Conservation (phyloP, 2,888 invertebrate genomes). For the Alitta virens region DNA sequence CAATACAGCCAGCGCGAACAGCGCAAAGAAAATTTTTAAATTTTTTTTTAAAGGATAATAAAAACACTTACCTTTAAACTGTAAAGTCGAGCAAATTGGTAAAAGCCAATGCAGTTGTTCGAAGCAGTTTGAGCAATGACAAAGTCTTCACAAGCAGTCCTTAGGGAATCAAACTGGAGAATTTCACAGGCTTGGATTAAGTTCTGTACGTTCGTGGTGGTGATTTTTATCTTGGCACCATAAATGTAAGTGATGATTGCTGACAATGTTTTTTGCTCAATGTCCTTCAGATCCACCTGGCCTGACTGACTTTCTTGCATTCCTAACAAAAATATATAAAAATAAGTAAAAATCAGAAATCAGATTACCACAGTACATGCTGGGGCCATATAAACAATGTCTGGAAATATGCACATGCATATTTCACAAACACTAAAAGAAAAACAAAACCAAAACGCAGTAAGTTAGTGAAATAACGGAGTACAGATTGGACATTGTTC, state of each 20-base stretch:
- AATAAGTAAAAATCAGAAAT: no score
- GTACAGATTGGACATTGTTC: no score
- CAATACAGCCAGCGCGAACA: no score
- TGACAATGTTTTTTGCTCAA: conserved; percentile 14
- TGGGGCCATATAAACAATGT: no score
- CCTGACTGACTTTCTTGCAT: conserved; percentile 15
- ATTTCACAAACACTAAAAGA: no score
- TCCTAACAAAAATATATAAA: not conserved
- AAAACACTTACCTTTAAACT: not conserved
- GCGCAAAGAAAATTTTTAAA: no score
- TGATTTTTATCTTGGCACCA: conserved; percentile 20
- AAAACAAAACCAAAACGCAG: no score
- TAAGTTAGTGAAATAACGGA: no score
- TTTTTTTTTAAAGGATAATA: no score
- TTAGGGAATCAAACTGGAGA: conserved; percentile 21
- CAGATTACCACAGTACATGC: no score
- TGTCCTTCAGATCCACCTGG: conserved; percentile 16
- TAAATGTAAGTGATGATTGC: conserved; percentile 26
- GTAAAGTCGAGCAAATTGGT: conserved; percentile 21
- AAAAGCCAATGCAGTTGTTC: conserved; percentile 24
- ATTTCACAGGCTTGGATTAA: conserved; percentile 23
- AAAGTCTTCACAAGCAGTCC: conserved; percentile 22
- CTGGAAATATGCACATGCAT: no score
- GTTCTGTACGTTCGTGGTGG: conserved; percentile 23
- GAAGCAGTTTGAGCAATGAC: conserved; percentile 22